Percentiles rank a stretch among this genome's conserved stretches.
Evolutionary conservation across 2,797 vertebrate genomes (phyloP).

Genomic region (Peromyscus aztecus): DNA sequence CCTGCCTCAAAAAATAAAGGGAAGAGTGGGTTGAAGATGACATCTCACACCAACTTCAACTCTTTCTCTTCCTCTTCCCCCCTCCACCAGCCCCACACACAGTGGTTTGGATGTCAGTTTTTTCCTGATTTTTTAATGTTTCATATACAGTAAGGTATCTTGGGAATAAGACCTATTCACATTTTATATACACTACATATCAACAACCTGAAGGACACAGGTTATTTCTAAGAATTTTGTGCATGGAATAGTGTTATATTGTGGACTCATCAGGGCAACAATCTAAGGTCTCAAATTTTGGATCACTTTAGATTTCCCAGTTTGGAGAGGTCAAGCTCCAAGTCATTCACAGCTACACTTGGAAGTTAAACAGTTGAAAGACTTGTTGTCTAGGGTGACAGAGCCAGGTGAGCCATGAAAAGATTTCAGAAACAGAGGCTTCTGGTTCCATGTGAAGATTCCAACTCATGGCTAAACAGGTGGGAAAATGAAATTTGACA

Average conservation of each 20-base stretch:
- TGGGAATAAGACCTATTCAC: neutral
- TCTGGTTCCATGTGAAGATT: neutral
- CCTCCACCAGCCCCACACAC: neutral
- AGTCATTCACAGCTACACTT: constrained; percentile 31
- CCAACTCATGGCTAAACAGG: neutral
- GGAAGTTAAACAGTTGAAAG: neutral
- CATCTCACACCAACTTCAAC: neutral
- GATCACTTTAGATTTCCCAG: neutral
- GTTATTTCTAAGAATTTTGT: neutral
- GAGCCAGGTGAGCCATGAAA: neutral
- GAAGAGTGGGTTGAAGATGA: neutral
- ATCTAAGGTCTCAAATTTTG: neutral
- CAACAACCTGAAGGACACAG: neutral
- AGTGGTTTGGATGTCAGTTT: neutral
- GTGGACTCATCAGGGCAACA: neutral
- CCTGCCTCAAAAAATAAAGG: neutral
- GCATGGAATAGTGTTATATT: neutral
- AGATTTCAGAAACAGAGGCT: constrained; percentile 17
- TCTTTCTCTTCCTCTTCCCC: neutral
- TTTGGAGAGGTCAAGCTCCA: neutral
- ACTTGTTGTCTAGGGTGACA: constrained; percentile 14
- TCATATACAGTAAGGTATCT: neutral
- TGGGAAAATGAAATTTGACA: neutral
- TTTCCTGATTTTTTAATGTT: neutral
- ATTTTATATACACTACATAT: neutral